These are phyloP conservation scores for Eulemur coronatus DNA, from an alignment of 2,797 vertebrate species.

Conservation along the genomic window DNA sequence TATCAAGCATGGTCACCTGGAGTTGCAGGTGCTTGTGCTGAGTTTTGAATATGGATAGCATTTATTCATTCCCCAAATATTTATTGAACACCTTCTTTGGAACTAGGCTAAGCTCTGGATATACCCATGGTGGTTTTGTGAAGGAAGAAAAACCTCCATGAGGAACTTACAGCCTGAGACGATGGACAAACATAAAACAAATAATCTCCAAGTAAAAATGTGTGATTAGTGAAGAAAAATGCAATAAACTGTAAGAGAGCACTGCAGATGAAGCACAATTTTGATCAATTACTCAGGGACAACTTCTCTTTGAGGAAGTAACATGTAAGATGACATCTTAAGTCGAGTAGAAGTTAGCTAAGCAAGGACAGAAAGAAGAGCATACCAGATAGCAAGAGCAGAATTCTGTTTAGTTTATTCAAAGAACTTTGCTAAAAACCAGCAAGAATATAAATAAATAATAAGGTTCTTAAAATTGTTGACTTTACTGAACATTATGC, in stretches of 20 bases:
- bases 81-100: not conserved
- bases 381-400: not conserved
- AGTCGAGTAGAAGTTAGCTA: not conserved
- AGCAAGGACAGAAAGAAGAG: not conserved
- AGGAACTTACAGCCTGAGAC: not conserved
- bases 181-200: not conserved
- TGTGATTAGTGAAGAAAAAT: not conserved
- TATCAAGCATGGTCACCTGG: not conserved
- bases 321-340: not conserved
- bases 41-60: not conserved
- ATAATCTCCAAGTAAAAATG: not conserved
- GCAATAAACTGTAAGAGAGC: fast-evolving
- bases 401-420: not conserved
- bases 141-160: not conserved
- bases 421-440: not conserved
- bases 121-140: not conserved
- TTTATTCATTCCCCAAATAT: not conserved
- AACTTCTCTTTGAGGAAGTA: not conserved
- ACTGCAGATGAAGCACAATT: not conserved
- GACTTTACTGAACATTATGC: not conserved
- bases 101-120: not conserved
- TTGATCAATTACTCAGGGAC: not conserved
- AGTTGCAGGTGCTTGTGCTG: not conserved
- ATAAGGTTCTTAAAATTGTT: not conserved
- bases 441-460: not conserved